phyloP scores from a whole-genome alignment of 2,888 invertebrate species.

The Eumacrocentrus americanus region DNA sequence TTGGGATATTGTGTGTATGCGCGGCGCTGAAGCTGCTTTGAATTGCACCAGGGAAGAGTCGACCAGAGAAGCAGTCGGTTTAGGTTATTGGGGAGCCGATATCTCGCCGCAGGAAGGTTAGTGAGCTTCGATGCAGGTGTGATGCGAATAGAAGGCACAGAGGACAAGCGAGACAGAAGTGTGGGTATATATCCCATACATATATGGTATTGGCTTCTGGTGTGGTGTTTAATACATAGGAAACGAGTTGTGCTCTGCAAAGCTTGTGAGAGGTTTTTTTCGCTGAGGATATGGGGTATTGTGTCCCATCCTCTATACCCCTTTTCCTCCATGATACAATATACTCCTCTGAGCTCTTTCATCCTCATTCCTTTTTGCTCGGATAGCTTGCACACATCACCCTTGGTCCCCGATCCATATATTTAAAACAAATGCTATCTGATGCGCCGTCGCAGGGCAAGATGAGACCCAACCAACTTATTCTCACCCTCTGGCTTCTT shows the following conservation, averaged over 20 bases:
- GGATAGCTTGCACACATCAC: slow-evolving; percentile 34
- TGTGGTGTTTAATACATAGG: slow-evolving; percentile 40
- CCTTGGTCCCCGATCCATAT: slow-evolving; percentile 55
- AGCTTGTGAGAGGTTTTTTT: slow-evolving; percentile 33
- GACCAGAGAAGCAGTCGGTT: slow-evolving; percentile 46
- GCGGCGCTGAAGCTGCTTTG: neutral
- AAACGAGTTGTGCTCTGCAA: slow-evolving; percentile 54
- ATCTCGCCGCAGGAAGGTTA: slow-evolving; percentile 57
- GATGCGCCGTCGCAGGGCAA: slow-evolving; percentile 55
- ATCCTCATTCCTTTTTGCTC: slow-evolving; percentile 13
- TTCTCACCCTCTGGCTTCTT: no score
- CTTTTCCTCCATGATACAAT: slow-evolving; percentile 34
- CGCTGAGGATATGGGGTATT: slow-evolving; percentile 54
- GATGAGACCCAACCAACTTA: slow-evolving; percentile 26
- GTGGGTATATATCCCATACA: slow-evolving; percentile 1
- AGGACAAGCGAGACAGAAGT: neutral
- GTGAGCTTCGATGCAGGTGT: neutral
- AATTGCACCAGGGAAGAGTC: neutral
- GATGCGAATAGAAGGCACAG: slow-evolving; percentile 20
- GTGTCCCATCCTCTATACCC: slow-evolving; percentile 42
- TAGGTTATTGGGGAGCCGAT: slow-evolving; percentile 61
- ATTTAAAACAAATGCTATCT: slow-evolving; percentile 62
- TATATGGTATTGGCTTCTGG: slow-evolving; percentile 54
- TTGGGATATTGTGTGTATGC: neutral
- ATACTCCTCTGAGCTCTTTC: slow-evolving; percentile 6